These are phyloP conservation scores for Perithous albicinctus DNA, from an alignment of 2,888 invertebrate genomes.

Conservation along the genomic window DNA sequence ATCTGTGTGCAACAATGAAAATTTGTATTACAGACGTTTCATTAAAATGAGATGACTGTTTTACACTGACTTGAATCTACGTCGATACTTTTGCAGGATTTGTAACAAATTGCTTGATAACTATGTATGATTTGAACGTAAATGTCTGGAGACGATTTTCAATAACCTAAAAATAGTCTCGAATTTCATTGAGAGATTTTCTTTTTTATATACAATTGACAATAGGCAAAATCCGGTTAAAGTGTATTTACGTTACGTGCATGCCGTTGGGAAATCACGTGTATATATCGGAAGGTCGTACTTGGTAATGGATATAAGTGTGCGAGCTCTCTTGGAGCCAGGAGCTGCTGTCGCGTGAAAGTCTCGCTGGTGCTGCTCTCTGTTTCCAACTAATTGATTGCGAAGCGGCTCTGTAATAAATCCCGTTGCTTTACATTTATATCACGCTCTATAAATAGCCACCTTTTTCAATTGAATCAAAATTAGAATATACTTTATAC, in stretches of 20 bases:
- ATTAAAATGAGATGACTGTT: too few relatives aligned
- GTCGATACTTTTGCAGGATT: not conserved
- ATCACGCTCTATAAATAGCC: not conserved
- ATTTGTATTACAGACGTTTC: too few relatives aligned
- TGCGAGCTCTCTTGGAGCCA: conserved; percentile 21
- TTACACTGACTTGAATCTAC: not conserved
- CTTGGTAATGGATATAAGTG: conserved; percentile 21
- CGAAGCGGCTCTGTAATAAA: conserved; percentile 56
- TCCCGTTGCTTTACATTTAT: conserved; percentile 55
- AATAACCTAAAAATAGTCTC: too few relatives aligned
- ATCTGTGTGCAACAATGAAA: too few relatives aligned
- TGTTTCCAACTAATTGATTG: conserved; percentile 64
- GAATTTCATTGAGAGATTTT: too few relatives aligned
- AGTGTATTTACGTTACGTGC: conserved; percentile 14
- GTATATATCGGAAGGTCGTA: conserved; percentile 51
- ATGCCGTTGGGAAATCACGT: conserved; percentile 39
- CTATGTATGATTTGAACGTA: not conserved
- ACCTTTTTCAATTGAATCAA: not conserved
- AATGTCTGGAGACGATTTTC: not conserved
- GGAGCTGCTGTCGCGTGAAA: conserved; percentile 55
- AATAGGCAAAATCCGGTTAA: conserved; percentile 2
- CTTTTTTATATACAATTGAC: not conserved
- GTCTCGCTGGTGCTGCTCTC: conserved; percentile 56
- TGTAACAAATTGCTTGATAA: not conserved
- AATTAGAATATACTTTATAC: too few relatives aligned